Evolutionary conservation across 2,797 vertebrate species (phyloP).

Genomic region (Steatocranus sp.): DNA sequence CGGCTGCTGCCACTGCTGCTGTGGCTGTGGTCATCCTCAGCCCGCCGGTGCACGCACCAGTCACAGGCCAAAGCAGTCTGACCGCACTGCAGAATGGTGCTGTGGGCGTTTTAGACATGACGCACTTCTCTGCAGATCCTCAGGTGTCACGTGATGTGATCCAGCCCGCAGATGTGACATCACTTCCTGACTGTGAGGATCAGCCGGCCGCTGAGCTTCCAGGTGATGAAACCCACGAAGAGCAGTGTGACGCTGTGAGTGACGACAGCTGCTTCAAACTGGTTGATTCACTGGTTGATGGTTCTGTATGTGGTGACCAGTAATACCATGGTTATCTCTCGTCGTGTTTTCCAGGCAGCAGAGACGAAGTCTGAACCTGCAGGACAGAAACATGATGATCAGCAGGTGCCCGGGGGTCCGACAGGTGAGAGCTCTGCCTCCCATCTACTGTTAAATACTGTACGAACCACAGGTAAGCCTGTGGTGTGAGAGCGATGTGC

Average conservation of each 20-base stretch:
- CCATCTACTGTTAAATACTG: not conserved
- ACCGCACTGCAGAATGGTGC: not conserved
- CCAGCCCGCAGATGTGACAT: not conserved
- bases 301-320: not conserved
- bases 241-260: not conserved
- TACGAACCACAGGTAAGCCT: not conserved
- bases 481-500: not conserved
- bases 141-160: not conserved
- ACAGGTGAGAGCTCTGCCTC: not conserved
- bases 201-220: not conserved
- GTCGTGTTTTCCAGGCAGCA: not conserved
- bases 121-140: not conserved
- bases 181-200: conserved; percentile 8
- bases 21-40: conserved; percentile 21
- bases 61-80: not conserved
- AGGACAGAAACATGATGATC: not conserved
- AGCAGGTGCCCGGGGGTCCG: not conserved
- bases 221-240: not conserved
- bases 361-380: not conserved
- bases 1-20: not conserved
- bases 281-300: not conserved
- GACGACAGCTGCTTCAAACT: not conserved
- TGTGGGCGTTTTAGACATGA: not conserved
- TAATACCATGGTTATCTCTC: not conserved
- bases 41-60: not conserved